Conservation (phyloP, 2,797 vertebrate species). For the Otolemur crassicaudatus region DNA sequence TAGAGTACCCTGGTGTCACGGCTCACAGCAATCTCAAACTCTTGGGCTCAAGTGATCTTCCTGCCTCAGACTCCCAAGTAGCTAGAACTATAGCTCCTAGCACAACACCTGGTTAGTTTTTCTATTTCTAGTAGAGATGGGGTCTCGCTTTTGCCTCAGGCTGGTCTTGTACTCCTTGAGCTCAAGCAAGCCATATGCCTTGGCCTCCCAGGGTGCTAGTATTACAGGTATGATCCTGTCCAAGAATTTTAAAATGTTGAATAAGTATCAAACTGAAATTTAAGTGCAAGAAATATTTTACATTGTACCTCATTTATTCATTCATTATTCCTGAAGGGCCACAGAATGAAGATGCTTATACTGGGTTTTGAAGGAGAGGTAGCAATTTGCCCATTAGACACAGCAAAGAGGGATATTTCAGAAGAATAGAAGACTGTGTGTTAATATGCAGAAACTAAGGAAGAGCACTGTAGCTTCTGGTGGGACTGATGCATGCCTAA, state of each 20-base stretch:
- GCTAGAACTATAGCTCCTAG: too few species aligned
- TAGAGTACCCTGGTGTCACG: too few species aligned
- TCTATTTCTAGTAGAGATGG: too few species aligned
- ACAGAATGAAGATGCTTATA: background rate
- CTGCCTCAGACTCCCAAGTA: too few species aligned
- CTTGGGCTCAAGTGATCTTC: too few species aligned
- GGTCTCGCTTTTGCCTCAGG: too few species aligned
- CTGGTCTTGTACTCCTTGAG: too few species aligned
- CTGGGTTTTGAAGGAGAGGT: background rate
- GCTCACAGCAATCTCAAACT: too few species aligned
- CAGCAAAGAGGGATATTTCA: constrained; percentile 16
- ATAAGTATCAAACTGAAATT: constrained; percentile 34
- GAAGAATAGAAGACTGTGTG: background rate
- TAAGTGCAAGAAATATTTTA: constrained; percentile 21
- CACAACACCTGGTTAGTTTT: too few species aligned
- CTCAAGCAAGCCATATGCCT: too few species aligned
- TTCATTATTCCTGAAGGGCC: background rate
- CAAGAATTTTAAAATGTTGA: constrained; percentile 35
- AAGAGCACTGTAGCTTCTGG: background rate
- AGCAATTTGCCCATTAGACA: background rate
- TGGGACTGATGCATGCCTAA: background rate
- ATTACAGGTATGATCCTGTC: background rate
- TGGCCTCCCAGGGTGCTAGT: too few species aligned
- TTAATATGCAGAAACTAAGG: background rate
- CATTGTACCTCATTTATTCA: constrained; percentile 18